A percentile compares a stretch with the other conserved stretches of the same genome.
These are phyloP conservation scores for Epistrophe grossulariae DNA, from an alignment of 2,888 invertebrate species.

Conservation along the genomic window DNA sequence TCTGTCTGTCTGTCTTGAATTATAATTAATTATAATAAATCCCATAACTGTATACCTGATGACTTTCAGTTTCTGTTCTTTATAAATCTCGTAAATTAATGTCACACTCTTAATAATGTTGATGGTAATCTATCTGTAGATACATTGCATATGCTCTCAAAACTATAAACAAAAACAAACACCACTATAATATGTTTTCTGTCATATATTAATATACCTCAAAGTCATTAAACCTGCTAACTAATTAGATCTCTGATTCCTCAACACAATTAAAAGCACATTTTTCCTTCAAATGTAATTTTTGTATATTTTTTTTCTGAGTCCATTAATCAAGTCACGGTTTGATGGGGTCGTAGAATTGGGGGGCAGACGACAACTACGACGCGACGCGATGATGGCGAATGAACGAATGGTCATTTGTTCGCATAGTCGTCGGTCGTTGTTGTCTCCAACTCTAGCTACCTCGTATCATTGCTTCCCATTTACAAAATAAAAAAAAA, in stretches of 20 bases:
- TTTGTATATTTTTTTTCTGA: conserved; percentile 32
- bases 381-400: not conserved
- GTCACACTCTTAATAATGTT: not conserved
- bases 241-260: conserved; percentile 48
- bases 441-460: conserved; percentile 27
- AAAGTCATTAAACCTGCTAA: conserved; percentile 42
- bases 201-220: conserved; percentile 21
- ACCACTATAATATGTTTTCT: not conserved
- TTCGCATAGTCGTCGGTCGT: not conserved
- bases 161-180: not conserved
- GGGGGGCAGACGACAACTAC: not conserved
- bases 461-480: conserved; percentile 31
- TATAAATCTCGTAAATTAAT: conserved; percentile 25
- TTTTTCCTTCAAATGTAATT: conserved; percentile 55
- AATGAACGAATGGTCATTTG: conserved; percentile 17
- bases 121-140: conserved; percentile 6
- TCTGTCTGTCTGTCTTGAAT: not conserved
- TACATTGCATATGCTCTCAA: not conserved
- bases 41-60: not conserved
- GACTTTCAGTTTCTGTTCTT: conserved; percentile 24
- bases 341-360: not conserved
- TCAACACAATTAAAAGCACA: conserved; percentile 66
- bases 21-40: not conserved
- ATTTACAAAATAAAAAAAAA: conserved; percentile 16
- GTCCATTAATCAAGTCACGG: conserved; percentile 51